Evolutionary conservation across 2,113 vertebrate genomes (phyloP), one percentile per base, ranked within the genome.

Genomic region (Ammodytes marinus): DNA sequence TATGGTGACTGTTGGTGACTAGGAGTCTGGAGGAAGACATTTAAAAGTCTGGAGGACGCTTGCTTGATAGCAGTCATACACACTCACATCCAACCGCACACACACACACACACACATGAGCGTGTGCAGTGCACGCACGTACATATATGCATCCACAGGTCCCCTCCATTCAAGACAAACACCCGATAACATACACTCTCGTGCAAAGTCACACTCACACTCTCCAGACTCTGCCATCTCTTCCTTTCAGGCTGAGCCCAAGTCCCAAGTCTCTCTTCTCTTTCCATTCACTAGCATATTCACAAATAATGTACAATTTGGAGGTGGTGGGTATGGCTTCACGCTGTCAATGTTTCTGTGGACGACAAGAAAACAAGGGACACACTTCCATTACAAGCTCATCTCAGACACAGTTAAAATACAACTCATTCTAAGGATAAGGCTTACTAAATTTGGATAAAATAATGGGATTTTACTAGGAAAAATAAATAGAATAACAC

Each of bases 301-400:
- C 92, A 95, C 94, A 95, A 92, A 85, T 91, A 94, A 93, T 94
- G 81, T 95, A 95, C 94, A 95, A 90, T 88, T 91, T 72, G 79
- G 83, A 84, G 79, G 77, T 43, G 65, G 78, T 43, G 65, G 78
- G 70, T 55, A 72, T 74, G 82, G 77, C 76, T 85, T 88, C 86
- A 53, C 73, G 77, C 79, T 43, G 73, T n/a, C 37, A 49, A 68
- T 17, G 46, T 85, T 88, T 95, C 94, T 95, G 92, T 65, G 88
- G 79, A 88, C 0, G 76, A 88, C 66, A 90, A 59, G 54, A 82
- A 72, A 80, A 77, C 27, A 79, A n/a, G 27, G 27, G n/a, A 80
- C 37, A 80, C 11, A 46, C 1, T 6, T 37, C 74, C 9, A 61
- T 54, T 54, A 4, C 0, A 17, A 12, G 2, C 74, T 50, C 6